phyloP scores from a whole-genome alignment of 2,888 invertebrate species.

The Scaptomyza flava region DNA sequence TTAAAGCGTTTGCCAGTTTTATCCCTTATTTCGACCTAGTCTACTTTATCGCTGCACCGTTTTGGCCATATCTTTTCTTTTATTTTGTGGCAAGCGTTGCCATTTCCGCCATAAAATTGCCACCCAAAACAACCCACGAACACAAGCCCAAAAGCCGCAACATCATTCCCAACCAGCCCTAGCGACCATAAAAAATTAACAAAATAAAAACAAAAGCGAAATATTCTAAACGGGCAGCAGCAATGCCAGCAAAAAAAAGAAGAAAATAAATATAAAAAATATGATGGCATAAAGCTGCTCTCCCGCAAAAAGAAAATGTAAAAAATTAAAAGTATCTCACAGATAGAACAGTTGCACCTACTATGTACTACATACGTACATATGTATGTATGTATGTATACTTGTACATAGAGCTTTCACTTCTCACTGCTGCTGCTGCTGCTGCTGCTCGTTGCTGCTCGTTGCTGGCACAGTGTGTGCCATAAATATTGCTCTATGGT shows the following conservation, averaged over 20 bases:
- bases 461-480: conserved; percentile 61
- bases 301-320: conserved; percentile 73
- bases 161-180: conserved; percentile 42
- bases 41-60: conserved; percentile 69
- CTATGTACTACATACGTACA: neutral
- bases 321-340: conserved; percentile 77
- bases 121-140: conserved; percentile 8
- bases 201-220: conserved; percentile 53
- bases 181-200: conserved; percentile 75
- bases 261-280: conserved; percentile 41
- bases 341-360: conserved; percentile 64
- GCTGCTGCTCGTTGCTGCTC: neutral
- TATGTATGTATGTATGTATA: neutral
- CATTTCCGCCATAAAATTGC: conserved; percentile 74
- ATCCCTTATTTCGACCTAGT: conserved; percentile 78
- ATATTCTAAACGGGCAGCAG: conserved; percentile 67
- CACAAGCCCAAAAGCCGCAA: conserved; percentile 48
- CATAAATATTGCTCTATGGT: conserved; percentile 78
- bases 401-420: conserved; percentile 42
- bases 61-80: conserved; percentile 69
- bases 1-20: conserved; percentile 67
- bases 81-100: conserved; percentile 77
- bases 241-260: conserved; percentile 27
- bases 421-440: conserved; percentile 27
- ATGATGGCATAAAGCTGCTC: conserved; percentile 55